These are phyloP conservation scores for Diaphora mendica DNA, from an alignment of 2,888 invertebrate genomes.

Conservation along the genomic window DNA sequence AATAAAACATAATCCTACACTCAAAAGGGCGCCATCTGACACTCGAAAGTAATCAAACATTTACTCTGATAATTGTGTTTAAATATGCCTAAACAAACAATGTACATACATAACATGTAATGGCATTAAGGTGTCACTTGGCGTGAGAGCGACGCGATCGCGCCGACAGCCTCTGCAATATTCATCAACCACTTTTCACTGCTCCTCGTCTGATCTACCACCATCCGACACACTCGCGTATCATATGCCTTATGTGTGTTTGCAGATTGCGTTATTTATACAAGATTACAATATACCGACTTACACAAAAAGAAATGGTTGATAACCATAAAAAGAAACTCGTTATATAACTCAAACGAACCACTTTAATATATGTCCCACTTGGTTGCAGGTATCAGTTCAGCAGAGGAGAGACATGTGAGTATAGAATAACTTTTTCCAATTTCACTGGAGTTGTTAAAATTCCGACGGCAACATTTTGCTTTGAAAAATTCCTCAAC, in stretches of 20 bases:
- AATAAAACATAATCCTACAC: neutral
- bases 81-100: slow-evolving; percentile 15
- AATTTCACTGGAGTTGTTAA: slow-evolving; percentile 72
- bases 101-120: slow-evolving; percentile 28
- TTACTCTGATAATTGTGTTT: slow-evolving; percentile 13
- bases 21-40: neutral
- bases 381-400: slow-evolving; percentile 82
- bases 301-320: neutral
- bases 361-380: slow-evolving; percentile 35
- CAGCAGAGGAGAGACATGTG: slow-evolving; percentile 85
- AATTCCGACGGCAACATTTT: slow-evolving; percentile 72
- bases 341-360: slow-evolving; percentile 30
- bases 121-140: slow-evolving; percentile 47
- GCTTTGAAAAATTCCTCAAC: slow-evolving; percentile 79
- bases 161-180: slow-evolving; percentile 74
- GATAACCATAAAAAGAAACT: slow-evolving; percentile 1
- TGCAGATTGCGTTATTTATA: slow-evolving; percentile 17
- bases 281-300: neutral
- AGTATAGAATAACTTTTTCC: slow-evolving; percentile 78
- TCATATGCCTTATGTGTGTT: neutral
- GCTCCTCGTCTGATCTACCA: slow-evolving; percentile 56
- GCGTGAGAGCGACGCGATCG: slow-evolving; percentile 45
- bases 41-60: slow-evolving; percentile 12
- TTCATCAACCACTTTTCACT: slow-evolving; percentile 78
- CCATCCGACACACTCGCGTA: slow-evolving; percentile 33